These are phyloP conservation scores for Chrysolina americana DNA, from an alignment of 2,888 invertebrate genomes.

Conservation along the genomic window DNA sequence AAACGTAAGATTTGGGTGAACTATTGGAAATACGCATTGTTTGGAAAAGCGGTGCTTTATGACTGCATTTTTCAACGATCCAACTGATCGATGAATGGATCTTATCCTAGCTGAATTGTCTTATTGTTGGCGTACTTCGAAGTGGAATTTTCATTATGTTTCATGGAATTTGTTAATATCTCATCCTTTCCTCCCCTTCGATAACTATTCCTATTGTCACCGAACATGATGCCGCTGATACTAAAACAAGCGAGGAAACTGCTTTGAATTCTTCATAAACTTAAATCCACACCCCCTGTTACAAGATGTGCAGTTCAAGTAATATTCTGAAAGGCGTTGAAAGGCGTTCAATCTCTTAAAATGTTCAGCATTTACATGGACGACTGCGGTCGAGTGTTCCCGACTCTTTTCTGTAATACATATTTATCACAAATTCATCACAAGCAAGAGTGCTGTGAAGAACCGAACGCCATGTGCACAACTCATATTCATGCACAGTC, in stretches of 20 bases:
- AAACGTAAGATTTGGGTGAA: not conserved
- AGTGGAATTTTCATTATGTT: slow-evolving; percentile 23
- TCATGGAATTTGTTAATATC: slow-evolving; percentile 9
- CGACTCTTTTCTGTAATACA: slow-evolving; percentile 43
- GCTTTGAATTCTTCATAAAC: slow-evolving; percentile 47
- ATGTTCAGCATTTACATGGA: slow-evolving; percentile 35
- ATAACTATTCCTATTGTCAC: slow-evolving; percentile 6
- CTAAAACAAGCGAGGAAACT: slow-evolving; percentile 34
- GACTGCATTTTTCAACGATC: not conserved
- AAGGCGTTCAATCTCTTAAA: slow-evolving; percentile 29
- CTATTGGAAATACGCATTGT: not conserved
- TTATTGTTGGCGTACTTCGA: not conserved
- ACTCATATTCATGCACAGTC: slow-evolving; percentile 48
- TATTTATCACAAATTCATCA: slow-evolving; percentile 53
- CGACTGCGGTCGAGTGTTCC: slow-evolving; percentile 43
- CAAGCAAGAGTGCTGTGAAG: slow-evolving; percentile 45
- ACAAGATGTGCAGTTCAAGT: slow-evolving; percentile 31
- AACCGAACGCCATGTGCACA: slow-evolving; percentile 45
- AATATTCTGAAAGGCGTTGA: slow-evolving; percentile 31
- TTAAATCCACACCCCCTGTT: slow-evolving; percentile 46
- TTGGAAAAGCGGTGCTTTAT: not conserved
- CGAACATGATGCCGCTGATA: slow-evolving; percentile 30
- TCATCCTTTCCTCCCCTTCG: not conserved
- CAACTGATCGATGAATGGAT: not conserved
- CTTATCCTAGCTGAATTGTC: not conserved